Conservation (phyloP, 2,888 invertebrate species). For the Andrena praecox region DNA sequence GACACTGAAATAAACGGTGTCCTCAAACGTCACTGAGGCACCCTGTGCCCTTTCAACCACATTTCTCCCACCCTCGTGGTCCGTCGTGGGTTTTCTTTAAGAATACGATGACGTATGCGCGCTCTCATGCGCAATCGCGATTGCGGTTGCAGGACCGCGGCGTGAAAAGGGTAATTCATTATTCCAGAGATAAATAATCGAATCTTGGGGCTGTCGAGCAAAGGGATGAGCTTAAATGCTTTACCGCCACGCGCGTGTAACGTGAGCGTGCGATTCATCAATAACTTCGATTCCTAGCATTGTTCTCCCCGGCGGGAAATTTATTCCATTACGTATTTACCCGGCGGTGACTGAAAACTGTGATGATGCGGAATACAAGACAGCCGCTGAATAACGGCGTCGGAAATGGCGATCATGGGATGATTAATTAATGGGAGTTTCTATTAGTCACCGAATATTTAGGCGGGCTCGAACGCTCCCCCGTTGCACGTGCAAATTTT, state of each 20-base stretch:
- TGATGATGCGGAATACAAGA: not conserved
- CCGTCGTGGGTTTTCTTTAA: too few relatives aligned
- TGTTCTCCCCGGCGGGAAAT: not conserved
- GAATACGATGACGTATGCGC: too few relatives aligned
- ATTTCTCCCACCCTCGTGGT: not conserved
- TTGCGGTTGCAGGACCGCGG: not conserved
- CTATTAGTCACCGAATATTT: conserved; percentile 2
- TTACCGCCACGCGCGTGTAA: not conserved
- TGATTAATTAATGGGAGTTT: not conserved
- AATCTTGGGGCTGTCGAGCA: not conserved
- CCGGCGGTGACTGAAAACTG: conserved; percentile 1
- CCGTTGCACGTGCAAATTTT: conserved; percentile 1
- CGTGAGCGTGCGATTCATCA: not conserved
- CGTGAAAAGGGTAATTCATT: conserved; percentile 24
- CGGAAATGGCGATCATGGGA: not conserved
- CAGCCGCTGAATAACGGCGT: conserved; percentile 4
- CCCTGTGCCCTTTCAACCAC: conserved; percentile 22
- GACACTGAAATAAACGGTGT: conserved; percentile 47
- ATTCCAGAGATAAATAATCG: not conserved
- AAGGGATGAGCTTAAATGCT: not conserved
- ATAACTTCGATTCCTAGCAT: conserved; percentile 10
- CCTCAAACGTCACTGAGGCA: conserved; percentile 28
- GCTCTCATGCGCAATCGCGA: too few relatives aligned
- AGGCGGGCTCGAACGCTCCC: not conserved
- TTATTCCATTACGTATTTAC: not conserved